Evolutionary conservation across 2,113 vertebrate genomes (phyloP), one percentile per base, ranked within the genome.

Genomic region (Pseudorasbora parva): DNA sequence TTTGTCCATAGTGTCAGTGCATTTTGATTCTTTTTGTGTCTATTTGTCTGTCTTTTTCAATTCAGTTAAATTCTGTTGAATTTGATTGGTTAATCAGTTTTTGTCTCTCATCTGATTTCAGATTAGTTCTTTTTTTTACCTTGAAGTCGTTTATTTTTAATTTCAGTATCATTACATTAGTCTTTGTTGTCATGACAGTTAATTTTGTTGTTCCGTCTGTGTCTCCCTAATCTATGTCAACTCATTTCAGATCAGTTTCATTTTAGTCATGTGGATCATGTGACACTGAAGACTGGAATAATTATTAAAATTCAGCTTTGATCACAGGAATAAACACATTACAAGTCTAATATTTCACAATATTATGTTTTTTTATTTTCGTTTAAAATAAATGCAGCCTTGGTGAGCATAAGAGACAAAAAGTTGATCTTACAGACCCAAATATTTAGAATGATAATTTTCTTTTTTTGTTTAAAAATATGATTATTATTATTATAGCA

Each of bases 11-110:
- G n/a, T 56, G 12, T 45, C 30, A 45, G 8, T 17, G 72, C 9
- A 21, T 60, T 86, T 72, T 78, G 14, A 78, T 66, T 78, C 19
- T 82, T 59, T 77, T 47, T 47, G 30, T 77, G 27, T 79, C 64
- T 64, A 7, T 79, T 62, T 59, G 49, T 66, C 59, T 82, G 21
- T 54, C 49, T 54, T 19, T 54, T 54, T 57, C 11, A 33, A 14
- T 17, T 72, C 51, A 23, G 11, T 59, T 8, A 9, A 27, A 73
- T 51, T 51, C 49, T 17, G 49, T 51, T 19, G 2, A 54, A 21
- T 54, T 76, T 76, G 0, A 33, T 17, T 33, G 19, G 1, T 21
- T 21, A 37, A 21, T 3, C 17, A 37, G 27, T 33, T 66, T 33
- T 66, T 66, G 27, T 7, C 60, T 64, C 25, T 30, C 15, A 64